phyloP scores from a whole-genome alignment of 64 coral and sea anemone species.

The Trachythela sp. region DNA sequence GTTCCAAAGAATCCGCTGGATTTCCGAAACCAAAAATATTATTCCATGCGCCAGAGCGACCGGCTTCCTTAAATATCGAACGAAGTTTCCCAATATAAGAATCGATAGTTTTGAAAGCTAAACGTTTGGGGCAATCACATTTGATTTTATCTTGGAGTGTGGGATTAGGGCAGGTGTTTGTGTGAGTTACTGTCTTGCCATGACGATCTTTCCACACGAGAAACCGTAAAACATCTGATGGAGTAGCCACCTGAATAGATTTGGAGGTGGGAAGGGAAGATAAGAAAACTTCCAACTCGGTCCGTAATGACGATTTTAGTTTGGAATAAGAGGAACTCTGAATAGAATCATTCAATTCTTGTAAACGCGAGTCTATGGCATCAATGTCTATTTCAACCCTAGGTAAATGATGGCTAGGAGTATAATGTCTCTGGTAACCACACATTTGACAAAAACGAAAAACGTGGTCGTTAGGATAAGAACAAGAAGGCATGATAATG shows the following conservation, averaged over 20 bases:
- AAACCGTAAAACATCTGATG: conserved; percentile 46
- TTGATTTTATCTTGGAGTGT: not conserved
- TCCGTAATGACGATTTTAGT: not conserved
- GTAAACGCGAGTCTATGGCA: not conserved
- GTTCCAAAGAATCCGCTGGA: not conserved
- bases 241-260: conserved; percentile 32
- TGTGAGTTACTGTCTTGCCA: conserved; percentile 29
- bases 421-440: conserved; percentile 27
- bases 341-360: not conserved
- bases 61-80: not conserved
- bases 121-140: not conserved
- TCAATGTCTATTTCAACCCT: not conserved
- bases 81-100: not conserved
- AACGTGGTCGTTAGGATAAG: conserved; percentile 25
- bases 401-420: not conserved
- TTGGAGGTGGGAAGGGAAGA: conserved; percentile 25
- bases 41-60: not conserved
- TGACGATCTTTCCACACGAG: conserved; percentile 37
- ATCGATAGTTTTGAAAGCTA: conserved; percentile 7
- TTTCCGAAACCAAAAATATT: conserved; percentile 1
- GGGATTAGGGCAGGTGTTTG: conserved; percentile 9
- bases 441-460: conserved; percentile 55
- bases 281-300: conserved; percentile 12
- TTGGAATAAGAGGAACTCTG: not conserved
- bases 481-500: conserved; percentile 24